Percentiles rank a stretch among this genome's conserved stretches.
phyloP scores from a whole-genome alignment of 2,888 invertebrate species.

The Pollenia griseotomentosa region DNA sequence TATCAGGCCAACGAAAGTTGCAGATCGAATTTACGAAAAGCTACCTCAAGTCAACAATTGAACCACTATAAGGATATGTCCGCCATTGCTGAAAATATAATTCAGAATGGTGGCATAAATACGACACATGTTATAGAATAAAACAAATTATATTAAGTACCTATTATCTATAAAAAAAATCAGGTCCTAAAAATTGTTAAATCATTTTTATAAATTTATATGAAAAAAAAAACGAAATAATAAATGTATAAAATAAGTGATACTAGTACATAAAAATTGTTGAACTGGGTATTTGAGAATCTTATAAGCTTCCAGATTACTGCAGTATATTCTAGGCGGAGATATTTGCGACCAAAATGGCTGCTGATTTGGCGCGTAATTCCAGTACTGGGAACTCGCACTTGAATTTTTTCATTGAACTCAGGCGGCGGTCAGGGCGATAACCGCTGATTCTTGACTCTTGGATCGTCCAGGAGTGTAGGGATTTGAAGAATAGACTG shows the following conservation, averaged over 20 bases:
- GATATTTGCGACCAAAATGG: no score
- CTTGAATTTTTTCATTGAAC: no score
- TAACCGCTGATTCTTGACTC: no score
- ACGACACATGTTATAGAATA: slow-evolving; percentile 75
- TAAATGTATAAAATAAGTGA: slow-evolving; percentile 27
- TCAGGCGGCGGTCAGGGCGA: no score
- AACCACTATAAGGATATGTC: slow-evolving; percentile 59
- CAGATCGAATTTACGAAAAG: slow-evolving; percentile 60
- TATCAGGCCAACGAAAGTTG: slow-evolving; percentile 86
- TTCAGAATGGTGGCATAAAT: slow-evolving; percentile 63
- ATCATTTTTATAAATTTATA: slow-evolving; percentile 18
- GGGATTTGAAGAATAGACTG: no score
- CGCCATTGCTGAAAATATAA: slow-evolving; percentile 55
- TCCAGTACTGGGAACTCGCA: no score
- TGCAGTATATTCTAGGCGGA: no score
- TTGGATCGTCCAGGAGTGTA: no score
- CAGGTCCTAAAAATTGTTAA: slow-evolving; percentile 11
- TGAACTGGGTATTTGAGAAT: no score
- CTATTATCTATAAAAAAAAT: neutral
- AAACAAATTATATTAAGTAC: slow-evolving; percentile 60
- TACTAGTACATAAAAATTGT: slow-evolving; percentile 45
- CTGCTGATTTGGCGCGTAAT: no score
- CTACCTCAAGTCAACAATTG: slow-evolving; percentile 60
- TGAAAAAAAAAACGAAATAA: slow-evolving; percentile 22
- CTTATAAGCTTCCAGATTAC: no score